Base-by-base conservation (phyloP, 2,888 invertebrate genomes). In the Danaus chrysippus region DNA sequence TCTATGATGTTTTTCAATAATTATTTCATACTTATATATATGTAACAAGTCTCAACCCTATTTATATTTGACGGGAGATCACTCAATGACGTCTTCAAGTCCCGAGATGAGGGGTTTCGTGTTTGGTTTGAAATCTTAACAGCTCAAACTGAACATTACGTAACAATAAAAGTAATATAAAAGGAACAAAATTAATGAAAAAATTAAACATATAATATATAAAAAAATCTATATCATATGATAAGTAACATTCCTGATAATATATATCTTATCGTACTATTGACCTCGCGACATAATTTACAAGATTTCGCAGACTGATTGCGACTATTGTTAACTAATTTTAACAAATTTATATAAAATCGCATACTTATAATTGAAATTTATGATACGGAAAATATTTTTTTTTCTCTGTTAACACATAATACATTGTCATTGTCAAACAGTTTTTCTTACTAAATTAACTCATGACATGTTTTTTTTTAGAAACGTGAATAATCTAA, bases 21-120 rank as follows among this genome's bases (percentile, higher is more conserved):
- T 10, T 17, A 8, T 10, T 49, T 49, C 11, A 10, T 15, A n/a
- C 23, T 23, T 5, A 23, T 23, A 34, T 34, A 0, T 34, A 34
- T 34, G 3, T 34, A 34, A 34, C 23, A 6, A 34, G 46, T 17
- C 10, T 10, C 49, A 49, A 10, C 49, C 49, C 49, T 49, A n/a
- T 49, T 44, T 12, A 34, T 54, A 53, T 53, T 61, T 57, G 61
- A 61, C 57, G 56, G 56, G 54, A 61, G 61, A 61, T 67, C 65
- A 62, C 59, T 67, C 62, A 64, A 64, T 57, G 62, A 58, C 56
- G 19, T 58, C 57, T 54, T 44, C 57, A 17, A 46, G 53, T 52
- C 58, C 42, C 15, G 53, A 54, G 44, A 58, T 61, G 46, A 53
- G 64, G 61, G 68, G 59, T 8, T 5, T 34, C 23, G 23, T 34